These are phyloP conservation scores for Lithobates sylvaticus DNA, from an alignment of 2,797 vertebrate species.

Conservation along the genomic window DNA sequence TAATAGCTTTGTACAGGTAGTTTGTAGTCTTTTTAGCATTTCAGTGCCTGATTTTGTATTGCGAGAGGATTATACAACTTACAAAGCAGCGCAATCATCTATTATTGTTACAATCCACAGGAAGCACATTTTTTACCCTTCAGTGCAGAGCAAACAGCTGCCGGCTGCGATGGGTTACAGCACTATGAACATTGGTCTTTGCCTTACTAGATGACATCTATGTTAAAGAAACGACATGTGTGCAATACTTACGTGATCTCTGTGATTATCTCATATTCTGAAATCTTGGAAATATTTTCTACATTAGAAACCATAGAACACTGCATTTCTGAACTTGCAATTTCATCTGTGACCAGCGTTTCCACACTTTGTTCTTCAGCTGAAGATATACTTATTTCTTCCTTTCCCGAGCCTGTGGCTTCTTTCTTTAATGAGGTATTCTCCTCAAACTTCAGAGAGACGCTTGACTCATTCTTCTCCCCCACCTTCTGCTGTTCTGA, in stretches of 20 bases:
- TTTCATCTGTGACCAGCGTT: conserved; percentile 31
- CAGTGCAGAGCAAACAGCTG: no score
- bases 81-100: no score
- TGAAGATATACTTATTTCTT: conserved; percentile 13
- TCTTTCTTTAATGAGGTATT: not conserved
- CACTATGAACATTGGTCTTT: no score
- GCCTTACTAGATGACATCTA: no score
- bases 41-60: no score
- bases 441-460: conserved; percentile 55
- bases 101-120: no score
- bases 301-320: conserved; percentile 69
- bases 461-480: conserved; percentile 85
- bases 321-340: conserved; percentile 65
- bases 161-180: no score
- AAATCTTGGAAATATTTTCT: conserved; percentile 69
- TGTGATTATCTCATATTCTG: conserved; percentile 81
- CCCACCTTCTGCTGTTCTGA: conserved; percentile 85
- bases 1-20: no score
- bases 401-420: not conserved
- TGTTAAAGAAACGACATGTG: no score
- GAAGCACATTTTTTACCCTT: no score
- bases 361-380: conserved; percentile 64
- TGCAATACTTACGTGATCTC: conserved; percentile 87
- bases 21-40: no score
- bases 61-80: no score